phyloP scores from a whole-genome alignment of 2,113 vertebrate species.

The Amazona vittata region DNA sequence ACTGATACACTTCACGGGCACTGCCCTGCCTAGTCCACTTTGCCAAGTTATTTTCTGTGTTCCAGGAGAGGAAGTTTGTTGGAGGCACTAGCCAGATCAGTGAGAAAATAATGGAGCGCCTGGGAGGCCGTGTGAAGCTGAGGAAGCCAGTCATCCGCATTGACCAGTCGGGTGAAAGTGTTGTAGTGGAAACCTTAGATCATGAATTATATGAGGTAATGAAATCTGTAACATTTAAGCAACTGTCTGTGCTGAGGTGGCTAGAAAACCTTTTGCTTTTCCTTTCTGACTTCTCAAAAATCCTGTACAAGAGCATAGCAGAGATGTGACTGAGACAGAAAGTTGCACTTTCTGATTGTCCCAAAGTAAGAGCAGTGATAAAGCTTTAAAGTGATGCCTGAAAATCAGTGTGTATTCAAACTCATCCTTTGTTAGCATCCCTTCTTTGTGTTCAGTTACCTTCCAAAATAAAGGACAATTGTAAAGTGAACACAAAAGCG shows the following conservation, averaged over 20 bases:
- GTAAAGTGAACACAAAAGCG: background rate
- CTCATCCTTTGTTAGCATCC: background rate
- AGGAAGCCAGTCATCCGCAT: constrained; percentile 84
- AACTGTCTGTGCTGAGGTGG: background rate
- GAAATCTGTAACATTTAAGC: background rate
- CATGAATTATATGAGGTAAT: constrained; percentile 84
- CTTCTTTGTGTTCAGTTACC: background rate
- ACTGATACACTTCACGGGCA: fast-evolving
- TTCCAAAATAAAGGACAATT: background rate
- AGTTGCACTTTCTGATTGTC: background rate
- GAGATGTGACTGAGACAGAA: background rate
- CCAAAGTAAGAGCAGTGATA: background rate
- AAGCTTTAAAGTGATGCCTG: background rate
- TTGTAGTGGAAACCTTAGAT: constrained; percentile 87
- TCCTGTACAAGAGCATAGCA: background rate
- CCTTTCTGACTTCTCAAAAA: background rate
- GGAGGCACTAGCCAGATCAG: constrained; percentile 93
- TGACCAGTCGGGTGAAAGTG: constrained; percentile 83
- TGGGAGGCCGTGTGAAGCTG: constrained; percentile 87
- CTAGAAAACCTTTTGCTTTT: background rate
- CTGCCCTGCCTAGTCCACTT: background rate
- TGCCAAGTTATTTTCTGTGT: background rate
- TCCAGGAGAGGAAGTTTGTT: constrained; percentile 93
- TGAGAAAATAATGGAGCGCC: constrained; percentile 83
- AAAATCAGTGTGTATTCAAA: background rate